Conservation (phyloP, 2,113 vertebrate genomes). For the Setophaga kirtlandii region DNA sequence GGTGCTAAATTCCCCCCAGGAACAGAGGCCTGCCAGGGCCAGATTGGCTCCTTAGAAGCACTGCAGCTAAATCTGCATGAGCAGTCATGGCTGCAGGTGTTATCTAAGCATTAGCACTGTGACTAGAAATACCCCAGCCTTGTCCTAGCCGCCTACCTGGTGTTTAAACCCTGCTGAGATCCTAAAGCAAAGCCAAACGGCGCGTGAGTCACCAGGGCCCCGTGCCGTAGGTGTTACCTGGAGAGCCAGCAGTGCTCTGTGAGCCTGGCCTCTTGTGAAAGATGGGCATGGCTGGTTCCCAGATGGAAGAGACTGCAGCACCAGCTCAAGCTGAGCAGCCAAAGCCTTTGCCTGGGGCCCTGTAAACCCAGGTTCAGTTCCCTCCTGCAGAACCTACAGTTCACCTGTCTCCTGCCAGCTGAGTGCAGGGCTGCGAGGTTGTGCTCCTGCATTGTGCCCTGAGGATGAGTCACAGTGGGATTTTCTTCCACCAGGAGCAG, state of each 20-base stretch:
- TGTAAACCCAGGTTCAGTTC: not conserved
- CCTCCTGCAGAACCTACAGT: not conserved
- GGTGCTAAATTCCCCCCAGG: not conserved
- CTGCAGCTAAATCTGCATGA: not conserved
- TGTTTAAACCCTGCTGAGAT: constrained; percentile 16
- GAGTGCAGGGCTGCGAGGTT: not conserved
- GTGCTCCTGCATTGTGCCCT: accelerated
- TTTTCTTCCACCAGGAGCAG: not conserved
- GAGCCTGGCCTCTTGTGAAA: not conserved
- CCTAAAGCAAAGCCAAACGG: not conserved
- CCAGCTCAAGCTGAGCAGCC: not conserved
- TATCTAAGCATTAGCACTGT: not conserved
- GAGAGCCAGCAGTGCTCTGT: not conserved
- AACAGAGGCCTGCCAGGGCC: not conserved
- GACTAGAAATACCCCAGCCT: constrained; percentile 23
- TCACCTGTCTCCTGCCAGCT: not conserved
- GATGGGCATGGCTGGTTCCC: not conserved
- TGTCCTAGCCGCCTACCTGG: not conserved
- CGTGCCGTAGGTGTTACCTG: not conserved
- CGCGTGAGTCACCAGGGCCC: not conserved
- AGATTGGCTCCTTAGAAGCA: not conserved
- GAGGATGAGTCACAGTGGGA: not conserved
- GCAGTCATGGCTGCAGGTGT: not conserved
- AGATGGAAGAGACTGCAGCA: not conserved
- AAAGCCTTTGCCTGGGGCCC: not conserved